phyloP scores from a whole-genome alignment of 2,113 vertebrate species.

The Chunga burmeisteri region DNA sequence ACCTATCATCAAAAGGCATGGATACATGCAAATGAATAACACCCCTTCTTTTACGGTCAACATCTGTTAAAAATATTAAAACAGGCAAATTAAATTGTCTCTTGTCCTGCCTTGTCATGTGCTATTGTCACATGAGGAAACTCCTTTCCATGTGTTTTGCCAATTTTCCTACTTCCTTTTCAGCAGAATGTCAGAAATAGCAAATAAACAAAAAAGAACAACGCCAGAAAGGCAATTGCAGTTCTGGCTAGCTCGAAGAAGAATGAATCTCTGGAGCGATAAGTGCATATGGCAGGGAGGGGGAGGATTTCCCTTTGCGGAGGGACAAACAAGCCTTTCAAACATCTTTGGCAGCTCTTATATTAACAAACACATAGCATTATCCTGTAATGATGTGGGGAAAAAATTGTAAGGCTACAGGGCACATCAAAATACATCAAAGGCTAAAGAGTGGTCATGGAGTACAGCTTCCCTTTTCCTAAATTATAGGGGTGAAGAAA shows the following conservation, averaged over 20 bases:
- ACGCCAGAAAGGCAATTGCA: neutral
- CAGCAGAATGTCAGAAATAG: neutral
- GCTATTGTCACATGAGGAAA: neutral
- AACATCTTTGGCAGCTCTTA: neutral
- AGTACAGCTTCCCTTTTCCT: neutral
- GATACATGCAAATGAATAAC: neutral
- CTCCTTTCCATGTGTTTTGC: neutral
- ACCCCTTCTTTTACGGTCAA: neutral
- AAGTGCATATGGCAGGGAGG: neutral
- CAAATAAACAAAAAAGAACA: neutral
- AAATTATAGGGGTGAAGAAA: neutral
- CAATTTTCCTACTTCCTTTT: neutral
- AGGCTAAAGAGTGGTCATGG: neutral
- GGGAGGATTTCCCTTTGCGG: constrained; percentile 12
- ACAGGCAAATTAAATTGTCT: neutral
- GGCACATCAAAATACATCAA: neutral
- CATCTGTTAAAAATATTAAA: neutral
- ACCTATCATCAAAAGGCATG: neutral
- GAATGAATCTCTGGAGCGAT: neutral
- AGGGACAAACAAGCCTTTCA: constrained; percentile 31
- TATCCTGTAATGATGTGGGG: neutral
- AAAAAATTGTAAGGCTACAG: neutral
- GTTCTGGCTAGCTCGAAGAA: neutral
- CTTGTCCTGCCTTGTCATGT: neutral
- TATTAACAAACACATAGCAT: neutral